Evolutionary conservation across 2,797 vertebrate genomes (phyloP).

Genomic region (Lophotriccus pileatus): DNA sequence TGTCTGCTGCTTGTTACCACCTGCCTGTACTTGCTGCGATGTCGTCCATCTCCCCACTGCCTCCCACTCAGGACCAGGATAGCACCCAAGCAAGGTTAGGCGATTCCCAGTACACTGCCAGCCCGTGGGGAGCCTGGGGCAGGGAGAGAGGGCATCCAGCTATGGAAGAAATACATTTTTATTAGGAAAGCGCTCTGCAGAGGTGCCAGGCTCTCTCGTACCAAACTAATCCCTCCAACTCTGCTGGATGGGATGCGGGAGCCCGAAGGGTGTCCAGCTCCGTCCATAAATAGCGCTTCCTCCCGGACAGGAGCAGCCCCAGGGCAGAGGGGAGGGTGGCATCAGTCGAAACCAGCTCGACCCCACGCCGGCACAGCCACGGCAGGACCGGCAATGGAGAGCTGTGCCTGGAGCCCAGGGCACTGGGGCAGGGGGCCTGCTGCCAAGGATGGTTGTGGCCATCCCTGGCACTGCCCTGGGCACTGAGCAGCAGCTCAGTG

Average conservation of each 20-base stretch:
- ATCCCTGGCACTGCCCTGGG: background rate
- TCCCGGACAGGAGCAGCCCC: background rate
- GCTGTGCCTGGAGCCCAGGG: background rate
- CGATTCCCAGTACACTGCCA: fast-evolving
- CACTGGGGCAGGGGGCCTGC: background rate
- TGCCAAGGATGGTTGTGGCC: fast-evolving
- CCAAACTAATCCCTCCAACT: background rate
- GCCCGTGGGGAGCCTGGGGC: fast-evolving
- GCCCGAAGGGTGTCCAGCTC: background rate
- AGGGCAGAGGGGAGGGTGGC: background rate
- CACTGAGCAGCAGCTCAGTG: background rate
- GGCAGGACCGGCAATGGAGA: background rate
- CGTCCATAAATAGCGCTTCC: background rate
- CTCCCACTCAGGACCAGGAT: background rate
- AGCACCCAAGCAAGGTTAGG: background rate
- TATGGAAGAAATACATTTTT: constrained; percentile 55
- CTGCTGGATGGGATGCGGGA: background rate
- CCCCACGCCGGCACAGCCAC: background rate
- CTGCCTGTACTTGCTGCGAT: background rate
- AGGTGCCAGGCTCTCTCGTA: constrained; percentile 51
- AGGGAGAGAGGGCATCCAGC: background rate
- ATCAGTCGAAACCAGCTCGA: constrained; percentile 66
- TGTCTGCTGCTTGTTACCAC: background rate
- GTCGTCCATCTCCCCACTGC: background rate
- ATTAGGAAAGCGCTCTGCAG: constrained; percentile 61